Base-by-base conservation (phyloP, 2,797 vertebrate species). In the Rhinophrynus dorsalis region DNA sequence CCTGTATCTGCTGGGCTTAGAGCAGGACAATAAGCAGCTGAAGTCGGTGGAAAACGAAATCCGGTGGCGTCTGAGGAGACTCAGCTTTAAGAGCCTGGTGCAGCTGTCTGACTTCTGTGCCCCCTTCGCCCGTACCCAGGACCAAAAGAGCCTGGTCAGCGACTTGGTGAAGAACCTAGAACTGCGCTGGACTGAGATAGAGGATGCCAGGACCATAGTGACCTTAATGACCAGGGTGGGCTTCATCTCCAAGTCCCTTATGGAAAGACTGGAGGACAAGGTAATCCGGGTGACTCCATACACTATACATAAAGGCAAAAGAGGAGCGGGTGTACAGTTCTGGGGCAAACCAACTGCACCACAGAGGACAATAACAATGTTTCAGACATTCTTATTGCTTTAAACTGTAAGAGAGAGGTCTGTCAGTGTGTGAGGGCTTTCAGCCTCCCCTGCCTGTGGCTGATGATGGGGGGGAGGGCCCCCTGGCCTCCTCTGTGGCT, bases 191-290 rank as follows among this genome's bases (percentile, higher is more conserved):
- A 89, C 89, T 0, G 96, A 99, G 82, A 91, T 99, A 0, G 72
- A 77, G 0, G 91, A 95, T 2, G 29, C 85, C 1, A 88, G 78
- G 10, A 84, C 81, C 0, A 59, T 95, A 75, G 85, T 82, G 48
- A 1, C 5, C 0, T 67, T 99, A n/a, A 88, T 98, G 64, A 2
- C 55, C 15, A 90, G 78, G 61, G 79, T 87, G 0, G 80, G 83
- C 2, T 73, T 59, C 54, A 10, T 95, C 32, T 88, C 93, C 0
- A 84, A 89, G 0, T 11, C 78, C 0, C 78, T 99, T 29, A 90
- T 92, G 88, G 92, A 92, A 67, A 90, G 78, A 50, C 85, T 99
- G 64, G 94, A 97, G 74, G 95, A 98, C 79, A 99, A 98, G 95
- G 97, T 98, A 81, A n/a, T n/a, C n/a, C n/a, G 10, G 11, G 27